phyloP scores from a whole-genome alignment of 2,113 vertebrate genomes.

The Tinamus guttatus region DNA sequence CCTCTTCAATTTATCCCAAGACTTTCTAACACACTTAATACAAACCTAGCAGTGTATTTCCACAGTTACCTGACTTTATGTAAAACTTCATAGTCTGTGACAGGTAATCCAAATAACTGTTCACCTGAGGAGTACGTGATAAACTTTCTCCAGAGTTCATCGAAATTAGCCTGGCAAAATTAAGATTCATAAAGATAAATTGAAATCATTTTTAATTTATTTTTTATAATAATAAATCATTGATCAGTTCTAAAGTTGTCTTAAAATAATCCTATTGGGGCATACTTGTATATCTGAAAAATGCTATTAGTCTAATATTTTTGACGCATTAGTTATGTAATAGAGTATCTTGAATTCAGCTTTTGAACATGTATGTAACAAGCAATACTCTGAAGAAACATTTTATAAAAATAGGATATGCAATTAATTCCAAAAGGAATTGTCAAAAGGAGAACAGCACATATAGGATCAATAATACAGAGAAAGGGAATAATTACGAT shows the following conservation, averaged over 20 bases:
- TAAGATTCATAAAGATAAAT: neutral
- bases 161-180: conserved; percentile 76
- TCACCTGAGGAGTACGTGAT: conserved; percentile 80
- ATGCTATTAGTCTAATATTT: neutral
- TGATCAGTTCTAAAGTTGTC: neutral
- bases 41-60: neutral
- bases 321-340: neutral
- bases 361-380: neutral
- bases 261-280: neutral
- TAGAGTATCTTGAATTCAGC: neutral
- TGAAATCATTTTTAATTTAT: neutral
- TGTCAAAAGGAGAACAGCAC: neutral
- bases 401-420: neutral
- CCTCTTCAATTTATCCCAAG: neutral
- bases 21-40: neutral
- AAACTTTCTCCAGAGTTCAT: conserved; percentile 83
- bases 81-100: conserved; percentile 79
- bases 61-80: conserved; percentile 79
- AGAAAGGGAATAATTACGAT: neutral
- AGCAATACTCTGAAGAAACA: neutral
- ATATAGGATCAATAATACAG: neutral
- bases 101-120: conserved; percentile 81
- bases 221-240: neutral
- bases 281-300: neutral
- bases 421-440: neutral